These are phyloP conservation scores for Morus bassanus DNA, from an alignment of 2,797 vertebrate genomes.

Conservation along the genomic window DNA sequence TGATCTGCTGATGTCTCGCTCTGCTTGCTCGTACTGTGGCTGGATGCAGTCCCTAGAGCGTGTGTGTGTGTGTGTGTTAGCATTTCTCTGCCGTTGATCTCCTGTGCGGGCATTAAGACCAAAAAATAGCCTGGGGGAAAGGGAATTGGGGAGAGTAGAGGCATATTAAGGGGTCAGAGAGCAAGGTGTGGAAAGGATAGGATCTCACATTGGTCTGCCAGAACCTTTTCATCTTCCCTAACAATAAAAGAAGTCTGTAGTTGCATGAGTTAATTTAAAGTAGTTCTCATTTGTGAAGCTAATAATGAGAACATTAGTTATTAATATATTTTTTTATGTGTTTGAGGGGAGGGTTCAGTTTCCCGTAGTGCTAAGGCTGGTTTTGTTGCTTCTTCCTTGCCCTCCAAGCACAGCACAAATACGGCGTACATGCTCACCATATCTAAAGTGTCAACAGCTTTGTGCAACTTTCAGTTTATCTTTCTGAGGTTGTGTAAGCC, in stretches of 20 bases:
- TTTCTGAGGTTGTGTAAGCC: background rate
- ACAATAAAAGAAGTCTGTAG: background rate
- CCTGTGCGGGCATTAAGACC: background rate
- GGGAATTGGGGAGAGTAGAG: background rate
- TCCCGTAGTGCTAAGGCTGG: background rate
- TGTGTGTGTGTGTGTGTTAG: background rate
- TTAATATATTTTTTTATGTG: background rate
- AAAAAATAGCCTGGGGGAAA: background rate
- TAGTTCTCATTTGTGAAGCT: background rate
- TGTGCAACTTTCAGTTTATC: background rate
- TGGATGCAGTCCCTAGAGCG: background rate
- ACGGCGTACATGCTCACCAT: accelerated
- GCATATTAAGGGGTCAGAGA: background rate
- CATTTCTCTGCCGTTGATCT: background rate
- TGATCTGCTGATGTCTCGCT: background rate
- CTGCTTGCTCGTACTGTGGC: background rate
- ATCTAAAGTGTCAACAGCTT: background rate
- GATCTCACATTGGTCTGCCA: background rate
- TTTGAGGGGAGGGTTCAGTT: background rate
- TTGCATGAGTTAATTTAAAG: background rate
- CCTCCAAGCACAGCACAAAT: background rate
- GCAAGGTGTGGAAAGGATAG: accelerated
- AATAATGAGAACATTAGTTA: background rate
- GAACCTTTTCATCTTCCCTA: background rate
- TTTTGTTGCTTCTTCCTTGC: background rate